Evolutionary conservation across 1,140 invertebrate species (phyloP).

Genomic region (Aphaenogaster rudis): DNA sequence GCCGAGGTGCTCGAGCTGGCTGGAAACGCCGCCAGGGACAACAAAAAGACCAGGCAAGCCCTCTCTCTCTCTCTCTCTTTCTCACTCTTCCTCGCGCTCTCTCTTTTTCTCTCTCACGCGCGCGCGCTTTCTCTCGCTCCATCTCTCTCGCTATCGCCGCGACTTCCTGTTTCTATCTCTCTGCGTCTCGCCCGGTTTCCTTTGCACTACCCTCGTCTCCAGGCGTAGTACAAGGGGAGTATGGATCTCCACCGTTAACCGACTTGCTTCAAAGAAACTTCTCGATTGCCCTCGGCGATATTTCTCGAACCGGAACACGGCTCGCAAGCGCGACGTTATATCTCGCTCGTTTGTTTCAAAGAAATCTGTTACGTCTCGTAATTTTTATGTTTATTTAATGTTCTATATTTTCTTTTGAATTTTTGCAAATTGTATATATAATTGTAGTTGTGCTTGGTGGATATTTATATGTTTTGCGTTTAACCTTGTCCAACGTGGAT

Average conservation of each 20-base stretch:
- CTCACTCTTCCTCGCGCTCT: background rate
- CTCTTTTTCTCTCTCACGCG: background rate
- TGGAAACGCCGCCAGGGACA: constrained; percentile 87
- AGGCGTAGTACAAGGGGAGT: background rate
- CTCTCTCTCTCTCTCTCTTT: constrained; percentile 5
- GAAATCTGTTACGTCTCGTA: background rate
- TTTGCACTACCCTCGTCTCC: background rate
- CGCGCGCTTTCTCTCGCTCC: constrained; percentile 2
- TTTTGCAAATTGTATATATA: background rate
- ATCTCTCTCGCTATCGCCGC: background rate
- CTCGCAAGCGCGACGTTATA: background rate
- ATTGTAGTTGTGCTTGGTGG: background rate
- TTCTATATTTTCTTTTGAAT: background rate
- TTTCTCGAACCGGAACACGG: background rate
- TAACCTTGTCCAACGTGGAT: background rate
- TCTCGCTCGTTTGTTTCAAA: background rate
- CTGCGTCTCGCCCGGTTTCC: constrained; percentile 14
- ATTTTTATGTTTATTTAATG: background rate
- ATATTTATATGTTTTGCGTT: background rate
- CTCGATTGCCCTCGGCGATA: background rate
- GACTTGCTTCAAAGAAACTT: background rate
- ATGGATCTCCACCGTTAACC: background rate
- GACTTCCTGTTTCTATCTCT: constrained; percentile 46
- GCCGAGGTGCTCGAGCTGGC: constrained; percentile 89
- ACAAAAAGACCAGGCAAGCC: constrained; percentile 84